Percentiles rank a stretch among this genome's conserved stretches.
phyloP scores from a whole-genome alignment of 2,113 vertebrate genomes.

The Tetrao urogallus region DNA sequence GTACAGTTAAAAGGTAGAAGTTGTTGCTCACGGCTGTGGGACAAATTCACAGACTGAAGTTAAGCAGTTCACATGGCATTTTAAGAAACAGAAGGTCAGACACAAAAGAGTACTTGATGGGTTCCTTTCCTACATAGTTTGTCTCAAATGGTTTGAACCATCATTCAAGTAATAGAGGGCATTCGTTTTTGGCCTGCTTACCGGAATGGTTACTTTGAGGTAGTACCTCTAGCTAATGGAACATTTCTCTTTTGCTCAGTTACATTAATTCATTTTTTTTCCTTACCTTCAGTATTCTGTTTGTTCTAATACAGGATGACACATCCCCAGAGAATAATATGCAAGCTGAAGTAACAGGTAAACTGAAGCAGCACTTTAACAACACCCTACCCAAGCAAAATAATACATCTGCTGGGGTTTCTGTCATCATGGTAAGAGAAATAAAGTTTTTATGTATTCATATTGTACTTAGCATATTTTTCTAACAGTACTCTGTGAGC shows the following conservation, averaged over 20 bases:
- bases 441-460: not conserved
- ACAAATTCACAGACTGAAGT: not conserved
- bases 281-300: not conserved
- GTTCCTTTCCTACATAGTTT: not conserved
- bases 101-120: not conserved
- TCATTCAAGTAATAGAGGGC: not conserved
- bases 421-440: constrained; percentile 93
- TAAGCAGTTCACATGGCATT: not conserved
- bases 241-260: not conserved
- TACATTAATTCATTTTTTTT: not conserved
- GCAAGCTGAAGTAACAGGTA: constrained; percentile 95
- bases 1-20: not conserved
- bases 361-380: constrained; percentile 97
- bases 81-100: not conserved
- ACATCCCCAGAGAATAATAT: constrained; percentile 90
- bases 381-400: constrained; percentile 87
- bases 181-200: not conserved
- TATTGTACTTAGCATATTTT: not conserved
- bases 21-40: not conserved
- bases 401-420: constrained; percentile 89
- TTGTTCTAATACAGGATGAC: constrained; percentile 82
- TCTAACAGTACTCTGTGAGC: constrained; percentile 17
- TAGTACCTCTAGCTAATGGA: not conserved
- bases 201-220: not conserved
- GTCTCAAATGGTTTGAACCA: not conserved